Evolutionary conservation across 2,113 vertebrate species (phyloP), one percentile per base, ranked within the genome.

Genomic region (Abramis brama): DNA sequence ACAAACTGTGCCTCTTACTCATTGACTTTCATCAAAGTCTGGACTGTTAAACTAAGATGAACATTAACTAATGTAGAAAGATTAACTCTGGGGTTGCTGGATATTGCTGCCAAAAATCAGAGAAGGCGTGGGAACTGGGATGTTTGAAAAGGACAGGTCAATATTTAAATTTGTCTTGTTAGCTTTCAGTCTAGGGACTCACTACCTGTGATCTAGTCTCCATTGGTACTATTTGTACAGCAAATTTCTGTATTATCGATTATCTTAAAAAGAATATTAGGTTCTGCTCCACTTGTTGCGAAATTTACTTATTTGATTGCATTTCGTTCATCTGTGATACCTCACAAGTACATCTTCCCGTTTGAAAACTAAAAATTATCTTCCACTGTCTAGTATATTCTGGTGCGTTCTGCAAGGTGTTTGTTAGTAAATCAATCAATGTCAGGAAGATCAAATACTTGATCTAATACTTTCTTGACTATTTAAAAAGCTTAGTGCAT

Each of bases 91-190:
- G 55, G 12, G 3, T 27, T 52, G 60, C 85, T 86, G 36, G n/a
- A 85, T 33, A 57, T 11, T 39, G 15, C 89, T 90, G 86, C 89
- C 86, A 90, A 82, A 86, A 82, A 43, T 17, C 77, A 68, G 70
- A 76, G 79, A 70, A 86, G 68, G 66, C 77, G 80, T 76, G 77
- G 73, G 86, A 90, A 89, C 84, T 79, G 85, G 87, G 81, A 89
- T 87, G 88, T 89, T 89, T 89, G 62, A 88, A 81, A 85, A 85
- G 83, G 85, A 85, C 73, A 86, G 73, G 88, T 86, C 70, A 90
- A 90, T 89, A 89, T 90, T 90, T 87, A 81, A 80, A 66, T 86
- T 52, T n/a, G 39, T 47, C 66, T 86, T 33, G 30, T 33, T 33
- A 2, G 30, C 30, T 33, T 33, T 33, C 30, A 27, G 27, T 27